A percentile compares a stretch with the other conserved stretches of the same genome.
These are phyloP conservation scores for Drosophila aldrichi DNA, from an alignment of 2,888 invertebrate species.

Conservation along the genomic window DNA sequence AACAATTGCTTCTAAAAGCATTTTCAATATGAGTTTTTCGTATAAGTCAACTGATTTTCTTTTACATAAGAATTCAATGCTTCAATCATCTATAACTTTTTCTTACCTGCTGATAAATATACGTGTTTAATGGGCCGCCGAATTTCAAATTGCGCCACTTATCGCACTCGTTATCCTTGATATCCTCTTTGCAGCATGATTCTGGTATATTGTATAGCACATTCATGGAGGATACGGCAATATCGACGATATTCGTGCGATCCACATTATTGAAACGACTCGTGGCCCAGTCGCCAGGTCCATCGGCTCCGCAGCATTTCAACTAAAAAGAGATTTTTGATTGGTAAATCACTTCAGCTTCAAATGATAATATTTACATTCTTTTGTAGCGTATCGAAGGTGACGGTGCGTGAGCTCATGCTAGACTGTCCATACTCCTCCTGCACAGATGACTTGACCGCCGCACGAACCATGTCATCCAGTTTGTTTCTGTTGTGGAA, in stretches of 20 bases:
- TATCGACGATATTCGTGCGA: conserved; percentile 85
- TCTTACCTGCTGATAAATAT: conserved; percentile 86
- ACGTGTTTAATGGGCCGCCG: conserved; percentile 85
- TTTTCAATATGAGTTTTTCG: not conserved
- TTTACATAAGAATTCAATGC: too few species aligned
- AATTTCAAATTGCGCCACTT: conserved; percentile 86
- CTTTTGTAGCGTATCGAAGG: conserved; percentile 89
- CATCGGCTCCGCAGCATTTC: conserved; percentile 91
- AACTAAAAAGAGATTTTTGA: conserved; percentile 85
- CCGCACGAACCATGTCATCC: conserved; percentile 88
- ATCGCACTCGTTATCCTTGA: conserved; percentile 86
- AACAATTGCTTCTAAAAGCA: not conserved
- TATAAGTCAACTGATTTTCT: too few species aligned
- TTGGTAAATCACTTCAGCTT: conserved; percentile 1
- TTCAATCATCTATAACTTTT: too few species aligned
- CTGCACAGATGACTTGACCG: conserved; percentile 88
- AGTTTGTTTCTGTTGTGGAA: conserved; percentile 90
- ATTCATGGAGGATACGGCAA: conserved; percentile 86
- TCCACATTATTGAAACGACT: conserved; percentile 87
- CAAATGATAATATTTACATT: conserved; percentile 85
- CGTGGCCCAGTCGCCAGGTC: conserved; percentile 90
- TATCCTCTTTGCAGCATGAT: conserved; percentile 87
- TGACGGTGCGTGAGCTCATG: conserved; percentile 86
- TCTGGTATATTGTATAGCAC: conserved; percentile 87
- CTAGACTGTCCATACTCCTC: conserved; percentile 87